Conservation (phyloP, 1,140 invertebrate species). For the Drosophila sechellia region DNA sequence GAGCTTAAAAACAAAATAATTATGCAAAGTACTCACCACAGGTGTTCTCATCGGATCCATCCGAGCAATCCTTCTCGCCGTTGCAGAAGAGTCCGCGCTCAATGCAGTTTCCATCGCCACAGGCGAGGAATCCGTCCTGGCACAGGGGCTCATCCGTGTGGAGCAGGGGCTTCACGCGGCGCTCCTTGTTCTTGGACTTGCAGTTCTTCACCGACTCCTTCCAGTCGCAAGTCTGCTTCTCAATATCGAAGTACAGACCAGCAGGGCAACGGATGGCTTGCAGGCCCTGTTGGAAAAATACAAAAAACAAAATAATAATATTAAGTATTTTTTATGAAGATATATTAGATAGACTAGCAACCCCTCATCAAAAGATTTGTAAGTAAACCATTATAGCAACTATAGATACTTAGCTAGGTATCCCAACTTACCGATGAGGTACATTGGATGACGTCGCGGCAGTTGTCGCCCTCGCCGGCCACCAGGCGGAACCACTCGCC, state of each 20-base stretch:
- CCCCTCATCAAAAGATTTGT: no score
- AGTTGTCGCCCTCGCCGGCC: conserved; percentile 95
- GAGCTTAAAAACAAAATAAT: not conserved
- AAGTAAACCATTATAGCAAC: no score
- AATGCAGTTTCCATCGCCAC: conserved; percentile 94
- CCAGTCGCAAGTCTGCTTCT: conserved; percentile 98
- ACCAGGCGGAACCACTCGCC: conserved; percentile 97
- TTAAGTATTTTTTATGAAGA: no score
- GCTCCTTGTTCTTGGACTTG: conserved; percentile 95
- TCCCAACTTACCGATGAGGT: conserved; percentile 91
- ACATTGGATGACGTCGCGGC: conserved; percentile 97
- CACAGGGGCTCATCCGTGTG: conserved; percentile 97
- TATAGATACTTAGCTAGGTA: no score
- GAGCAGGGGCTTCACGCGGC: conserved; percentile 94
- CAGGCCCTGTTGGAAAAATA: conserved; percentile 88
- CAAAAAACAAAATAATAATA: not conserved
- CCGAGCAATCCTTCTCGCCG: conserved; percentile 94
- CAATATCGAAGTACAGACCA: conserved; percentile 96
- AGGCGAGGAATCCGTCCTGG: conserved; percentile 93
- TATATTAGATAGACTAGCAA: no score
- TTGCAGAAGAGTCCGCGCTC: conserved; percentile 97
- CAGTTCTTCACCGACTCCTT: conserved; percentile 97
- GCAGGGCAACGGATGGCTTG: conserved; percentile 97
- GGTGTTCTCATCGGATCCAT: conserved; percentile 96
- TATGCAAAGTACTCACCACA: conserved; percentile 89